Conservation (phyloP, 2,888 invertebrate genomes). For the Argyra leucocephala region DNA sequence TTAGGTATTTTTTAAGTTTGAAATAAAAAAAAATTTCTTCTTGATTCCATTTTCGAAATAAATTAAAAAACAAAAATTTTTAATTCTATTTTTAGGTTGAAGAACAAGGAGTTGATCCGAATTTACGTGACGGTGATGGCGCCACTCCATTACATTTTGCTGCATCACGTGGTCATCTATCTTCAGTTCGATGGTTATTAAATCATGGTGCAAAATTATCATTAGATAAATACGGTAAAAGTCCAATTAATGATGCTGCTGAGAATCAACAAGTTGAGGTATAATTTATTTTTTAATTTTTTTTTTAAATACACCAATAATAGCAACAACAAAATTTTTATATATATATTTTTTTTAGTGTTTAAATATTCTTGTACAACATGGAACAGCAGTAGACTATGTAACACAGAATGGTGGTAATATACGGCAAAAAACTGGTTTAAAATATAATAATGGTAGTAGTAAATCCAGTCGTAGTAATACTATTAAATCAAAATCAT, state of each 20-base stretch:
- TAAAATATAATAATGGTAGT: slow-evolving; percentile 28
- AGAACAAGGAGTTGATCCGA: slow-evolving; percentile 75
- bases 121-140: slow-evolving; percentile 77
- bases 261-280: slow-evolving; percentile 86
- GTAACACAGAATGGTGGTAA: slow-evolving; percentile 21
- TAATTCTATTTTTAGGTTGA: slow-evolving; percentile 50
- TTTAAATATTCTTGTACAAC: slow-evolving; percentile 69
- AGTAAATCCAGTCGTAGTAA: slow-evolving; percentile 39
- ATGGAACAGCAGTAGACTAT: slow-evolving; percentile 54
- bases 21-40: no score
- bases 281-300: slow-evolving; percentile 19
- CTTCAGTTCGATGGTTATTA: slow-evolving; percentile 73
- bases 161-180: slow-evolving; percentile 71
- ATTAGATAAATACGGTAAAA: slow-evolving; percentile 78
- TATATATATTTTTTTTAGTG: slow-evolving; percentile 49
- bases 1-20: no score
- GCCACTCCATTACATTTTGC: slow-evolving; percentile 85
- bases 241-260: slow-evolving; percentile 83
- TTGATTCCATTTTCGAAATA: no score
- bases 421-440: slow-evolving; percentile 25
- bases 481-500: slow-evolving; percentile 43
- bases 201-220: slow-evolving; percentile 72
- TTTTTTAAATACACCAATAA: slow-evolving; percentile 18
- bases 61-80: no score
- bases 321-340: slow-evolving; percentile 9